Evolutionary conservation across 1,140 invertebrate genomes (phyloP).

Genomic region (Ceratina australensis): DNA sequence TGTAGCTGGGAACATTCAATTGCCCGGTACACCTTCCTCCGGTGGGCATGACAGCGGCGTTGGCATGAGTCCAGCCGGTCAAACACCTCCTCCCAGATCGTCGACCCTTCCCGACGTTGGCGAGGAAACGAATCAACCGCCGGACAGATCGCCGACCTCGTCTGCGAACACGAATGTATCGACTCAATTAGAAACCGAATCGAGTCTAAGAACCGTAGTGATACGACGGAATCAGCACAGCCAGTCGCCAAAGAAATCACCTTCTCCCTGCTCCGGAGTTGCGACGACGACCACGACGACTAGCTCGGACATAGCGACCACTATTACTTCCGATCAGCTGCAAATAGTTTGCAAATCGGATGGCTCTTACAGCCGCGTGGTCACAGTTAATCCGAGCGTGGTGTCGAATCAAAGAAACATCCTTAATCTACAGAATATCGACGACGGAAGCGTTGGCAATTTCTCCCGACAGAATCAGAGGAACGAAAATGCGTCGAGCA

Average conservation of each 20-base stretch:
- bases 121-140: slow-evolving; percentile 75
- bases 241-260: slow-evolving; percentile 73
- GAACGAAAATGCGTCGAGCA: slow-evolving; percentile 16
- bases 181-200: slow-evolving; percentile 70
- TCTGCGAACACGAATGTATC: slow-evolving; percentile 72
- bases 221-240: slow-evolving; percentile 65
- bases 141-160: slow-evolving; percentile 71
- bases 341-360: slow-evolving; percentile 75
- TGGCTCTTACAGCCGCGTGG: slow-evolving; percentile 70
- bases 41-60: slow-evolving; percentile 77
- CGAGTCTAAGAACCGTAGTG: slow-evolving; percentile 55
- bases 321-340: slow-evolving; percentile 70
- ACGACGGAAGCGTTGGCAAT: slow-evolving; percentile 59
- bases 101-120: slow-evolving; percentile 71
- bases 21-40: slow-evolving; percentile 65
- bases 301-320: slow-evolving; percentile 36
- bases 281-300: slow-evolving; percentile 48
- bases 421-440: slow-evolving; percentile 71
- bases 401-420: slow-evolving; percentile 68
- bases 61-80: slow-evolving; percentile 77
- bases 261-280: slow-evolving; percentile 61
- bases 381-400: slow-evolving; percentile 67
- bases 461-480: slow-evolving; percentile 62
- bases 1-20: slow-evolving; percentile 61
- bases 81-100: slow-evolving; percentile 73